Percentiles rank a stretch among this genome's conserved stretches.
Evolutionary conservation across 2,888 invertebrate species (phyloP).

Genomic region (Melanostoma scalare): DNA sequence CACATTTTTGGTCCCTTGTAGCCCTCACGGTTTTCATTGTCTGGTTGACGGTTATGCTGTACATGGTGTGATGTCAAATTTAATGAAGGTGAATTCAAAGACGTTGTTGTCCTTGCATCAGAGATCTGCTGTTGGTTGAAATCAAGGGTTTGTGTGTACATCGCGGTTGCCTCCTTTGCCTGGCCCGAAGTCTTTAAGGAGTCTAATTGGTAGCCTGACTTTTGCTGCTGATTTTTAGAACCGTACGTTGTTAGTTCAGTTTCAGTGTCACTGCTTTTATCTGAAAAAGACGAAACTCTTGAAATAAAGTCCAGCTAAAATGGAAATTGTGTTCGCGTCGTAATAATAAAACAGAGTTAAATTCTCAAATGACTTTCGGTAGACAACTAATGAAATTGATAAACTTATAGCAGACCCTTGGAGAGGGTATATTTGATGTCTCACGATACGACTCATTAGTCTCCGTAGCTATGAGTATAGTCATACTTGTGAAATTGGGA

Average conservation of each 20-base stretch:
- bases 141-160: conserved; percentile 65
- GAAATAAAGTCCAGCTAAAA: conserved; percentile 4
- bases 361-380: conserved; percentile 11
- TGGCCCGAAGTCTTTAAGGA: conserved; percentile 77
- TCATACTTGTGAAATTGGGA: no score
- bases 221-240: conserved; percentile 50
- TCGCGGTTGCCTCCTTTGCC: conserved; percentile 69
- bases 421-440: conserved; percentile 8
- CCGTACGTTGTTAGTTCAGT: conserved; percentile 58
- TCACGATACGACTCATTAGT: no score
- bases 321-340: conserved; percentile 9
- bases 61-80: conserved; percentile 76
- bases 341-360: conserved; percentile 3
- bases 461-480: no score
- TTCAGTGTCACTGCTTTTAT: conserved; percentile 27
- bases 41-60: conserved; percentile 58
- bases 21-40: conserved; percentile 66
- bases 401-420: conserved; percentile 21
- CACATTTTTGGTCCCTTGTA: conserved; percentile 81
- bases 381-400: conserved; percentile 29
- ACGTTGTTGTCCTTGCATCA: conserved; percentile 78
- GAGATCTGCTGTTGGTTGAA: conserved; percentile 58
- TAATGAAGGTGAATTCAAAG: conserved; percentile 80
- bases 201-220: conserved; percentile 78
- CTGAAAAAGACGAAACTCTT: conserved; percentile 27